Evolutionary conservation across 2,113 vertebrate genomes (phyloP).

Genomic region (Ancistrus triradiatus): DNA sequence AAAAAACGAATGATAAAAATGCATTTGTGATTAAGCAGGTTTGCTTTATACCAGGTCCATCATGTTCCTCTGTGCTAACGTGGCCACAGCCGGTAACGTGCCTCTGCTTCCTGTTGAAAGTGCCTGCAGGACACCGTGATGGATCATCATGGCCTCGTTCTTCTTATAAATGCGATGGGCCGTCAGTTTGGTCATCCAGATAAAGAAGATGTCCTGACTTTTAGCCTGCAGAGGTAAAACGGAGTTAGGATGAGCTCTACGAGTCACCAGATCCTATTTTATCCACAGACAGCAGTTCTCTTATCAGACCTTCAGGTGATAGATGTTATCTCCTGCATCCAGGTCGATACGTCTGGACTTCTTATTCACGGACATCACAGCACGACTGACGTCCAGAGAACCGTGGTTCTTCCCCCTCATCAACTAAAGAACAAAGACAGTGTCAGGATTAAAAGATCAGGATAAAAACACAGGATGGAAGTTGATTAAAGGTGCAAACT

Average conservation of each 20-base stretch:
- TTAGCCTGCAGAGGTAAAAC: constrained; percentile 68
- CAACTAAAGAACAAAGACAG: constrained; percentile 72
- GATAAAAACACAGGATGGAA: neutral
- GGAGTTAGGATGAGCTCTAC: neutral
- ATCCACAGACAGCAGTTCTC: too few relatives aligned
- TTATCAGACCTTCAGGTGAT: constrained; percentile 85
- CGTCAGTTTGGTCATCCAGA: constrained; percentile 86
- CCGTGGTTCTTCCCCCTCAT: constrained; percentile 84
- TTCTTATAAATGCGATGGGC: constrained; percentile 76
- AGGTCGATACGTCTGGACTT: constrained; percentile 87
- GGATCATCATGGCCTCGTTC: constrained; percentile 65
- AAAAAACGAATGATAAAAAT: neutral
- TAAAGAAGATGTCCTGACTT: constrained; percentile 79
- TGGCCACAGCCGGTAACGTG: constrained; percentile 48
- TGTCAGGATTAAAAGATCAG: neutral
- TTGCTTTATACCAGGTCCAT: constrained; percentile 50
- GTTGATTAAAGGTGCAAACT: constrained; percentile 54
- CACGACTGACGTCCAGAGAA: constrained; percentile 80
- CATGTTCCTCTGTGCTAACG: constrained; percentile 51
- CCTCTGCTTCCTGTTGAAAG: constrained; percentile 46
- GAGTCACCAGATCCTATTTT: too few relatives aligned
- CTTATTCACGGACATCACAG: constrained; percentile 91
- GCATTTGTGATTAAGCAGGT: neutral
- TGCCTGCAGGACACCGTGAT: constrained; percentile 64
- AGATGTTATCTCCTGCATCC: constrained; percentile 87